phyloP scores from a whole-genome alignment of 2,888 invertebrate genomes.

The Sphaeridia pumilis region DNA sequence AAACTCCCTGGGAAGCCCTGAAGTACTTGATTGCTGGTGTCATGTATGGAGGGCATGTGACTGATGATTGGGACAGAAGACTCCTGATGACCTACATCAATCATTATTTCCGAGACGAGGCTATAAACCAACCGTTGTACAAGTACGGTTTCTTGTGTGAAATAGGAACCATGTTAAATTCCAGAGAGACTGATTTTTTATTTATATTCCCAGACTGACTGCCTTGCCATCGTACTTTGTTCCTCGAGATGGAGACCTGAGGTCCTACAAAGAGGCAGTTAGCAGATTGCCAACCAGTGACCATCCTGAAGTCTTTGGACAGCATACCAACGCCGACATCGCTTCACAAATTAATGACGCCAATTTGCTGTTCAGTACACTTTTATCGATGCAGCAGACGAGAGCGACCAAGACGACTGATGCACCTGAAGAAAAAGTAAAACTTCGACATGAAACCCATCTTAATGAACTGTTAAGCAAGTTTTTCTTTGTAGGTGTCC shows the following conservation, averaged over 20 bases:
- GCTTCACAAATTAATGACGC: slow-evolving; percentile 72
- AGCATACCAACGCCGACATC: slow-evolving; percentile 82
- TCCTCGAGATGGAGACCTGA: slow-evolving; percentile 67
- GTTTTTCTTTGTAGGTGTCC: slow-evolving; percentile 44
- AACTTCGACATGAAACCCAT: not conserved
- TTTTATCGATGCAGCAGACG: slow-evolving; percentile 65
- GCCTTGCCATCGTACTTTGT: slow-evolving; percentile 64
- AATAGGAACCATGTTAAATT: no score
- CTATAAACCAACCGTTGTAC: slow-evolving; percentile 46
- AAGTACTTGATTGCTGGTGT: slow-evolving; percentile 87
- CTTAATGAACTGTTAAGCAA: not conserved
- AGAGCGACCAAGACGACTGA: slow-evolving; percentile 47
- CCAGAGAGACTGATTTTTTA: no score
- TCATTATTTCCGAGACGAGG: slow-evolving; percentile 61
- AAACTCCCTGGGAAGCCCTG: slow-evolving; percentile 75
- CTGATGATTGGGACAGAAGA: slow-evolving; percentile 88
- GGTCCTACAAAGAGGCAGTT: slow-evolving; percentile 69
- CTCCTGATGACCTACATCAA: slow-evolving; percentile 67
- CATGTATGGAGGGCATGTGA: slow-evolving; percentile 90
- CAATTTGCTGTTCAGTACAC: slow-evolving; percentile 58
- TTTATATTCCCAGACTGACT: slow-evolving; percentile 51
- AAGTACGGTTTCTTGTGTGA: slow-evolving; percentile 14
- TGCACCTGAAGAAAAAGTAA: slow-evolving; percentile 58
- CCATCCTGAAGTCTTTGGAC: slow-evolving; percentile 77
- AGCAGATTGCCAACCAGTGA: slow-evolving; percentile 64